Percentiles rank a stretch among this genome's conserved stretches.
Conservation (phyloP, 2,888 invertebrate genomes). For the Urechis unicinctus region DNA sequence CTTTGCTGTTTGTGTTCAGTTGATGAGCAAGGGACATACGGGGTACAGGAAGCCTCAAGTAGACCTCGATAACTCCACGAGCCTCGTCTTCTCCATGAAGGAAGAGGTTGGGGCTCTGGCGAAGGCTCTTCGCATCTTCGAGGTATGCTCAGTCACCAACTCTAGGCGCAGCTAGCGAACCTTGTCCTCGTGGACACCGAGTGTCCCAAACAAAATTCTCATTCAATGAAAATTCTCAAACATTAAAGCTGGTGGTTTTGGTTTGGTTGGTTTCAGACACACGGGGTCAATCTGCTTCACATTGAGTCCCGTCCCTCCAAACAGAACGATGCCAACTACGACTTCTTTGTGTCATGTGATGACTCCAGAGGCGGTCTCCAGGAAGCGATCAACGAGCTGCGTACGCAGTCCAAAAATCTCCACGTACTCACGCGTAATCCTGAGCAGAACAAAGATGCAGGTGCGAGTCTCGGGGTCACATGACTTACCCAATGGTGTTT, state of each 20-base stretch:
- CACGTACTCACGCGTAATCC: constrained; percentile 64
- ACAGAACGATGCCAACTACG: constrained; percentile 69
- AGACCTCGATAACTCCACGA: constrained; percentile 38
- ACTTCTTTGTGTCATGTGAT: constrained; percentile 91
- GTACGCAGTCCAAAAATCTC: constrained; percentile 67
- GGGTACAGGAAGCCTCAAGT: constrained; percentile 8
- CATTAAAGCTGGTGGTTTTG: not conserved
- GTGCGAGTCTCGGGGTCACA: not conserved
- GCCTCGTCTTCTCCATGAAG: constrained; percentile 59
- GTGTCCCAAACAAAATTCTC: not conserved
- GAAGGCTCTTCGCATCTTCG: constrained; percentile 79
- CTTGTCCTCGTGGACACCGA: too few relatives aligned
- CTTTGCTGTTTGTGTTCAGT: too few relatives aligned
- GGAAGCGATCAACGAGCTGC: constrained; percentile 63
- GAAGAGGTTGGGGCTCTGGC: constrained; percentile 84
- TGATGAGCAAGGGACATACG: not conserved
- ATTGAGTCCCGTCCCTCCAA: constrained; percentile 90
- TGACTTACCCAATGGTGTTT: not conserved
- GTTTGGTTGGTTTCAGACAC: constrained; percentile 34
- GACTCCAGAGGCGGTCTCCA: constrained; percentile 66
- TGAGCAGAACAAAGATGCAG: not conserved
- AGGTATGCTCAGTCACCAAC: constrained; percentile 53
- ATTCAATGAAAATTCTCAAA: not conserved
- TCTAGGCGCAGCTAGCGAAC: too few relatives aligned
- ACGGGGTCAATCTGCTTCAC: constrained; percentile 74